Conservation (phyloP, 1,140 invertebrate species). For the Trichonephila inaurata region DNA sequence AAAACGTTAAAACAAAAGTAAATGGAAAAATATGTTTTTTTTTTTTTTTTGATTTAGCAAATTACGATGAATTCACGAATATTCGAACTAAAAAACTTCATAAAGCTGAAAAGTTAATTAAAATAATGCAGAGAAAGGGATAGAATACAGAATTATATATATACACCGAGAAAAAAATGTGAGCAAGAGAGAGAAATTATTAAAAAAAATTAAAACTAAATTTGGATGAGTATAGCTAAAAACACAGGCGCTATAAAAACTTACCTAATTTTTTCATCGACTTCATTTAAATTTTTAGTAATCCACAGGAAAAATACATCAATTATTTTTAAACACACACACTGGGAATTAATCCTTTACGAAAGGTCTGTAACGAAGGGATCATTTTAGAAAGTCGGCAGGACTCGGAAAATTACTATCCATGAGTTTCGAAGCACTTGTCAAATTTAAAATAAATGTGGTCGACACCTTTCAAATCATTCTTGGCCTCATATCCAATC, state of each 20-base stretch:
- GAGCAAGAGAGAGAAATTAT: no score
- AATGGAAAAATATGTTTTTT: no score
- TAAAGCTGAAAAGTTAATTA: no score
- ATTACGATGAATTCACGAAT: no score
- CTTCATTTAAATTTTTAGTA: constrained; percentile 37
- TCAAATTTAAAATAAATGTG: not conserved
- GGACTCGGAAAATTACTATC: not conserved
- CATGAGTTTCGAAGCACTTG: not conserved
- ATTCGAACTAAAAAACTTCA: no score
- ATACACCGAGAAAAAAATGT: no score
- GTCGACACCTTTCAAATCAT: not conserved
- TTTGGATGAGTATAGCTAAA: no score
- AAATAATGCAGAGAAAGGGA: no score
- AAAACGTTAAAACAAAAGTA: no score
- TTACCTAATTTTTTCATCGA: constrained; percentile 53
- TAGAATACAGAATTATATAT: no score
- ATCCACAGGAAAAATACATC: constrained; percentile 24
- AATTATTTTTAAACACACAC: not conserved
- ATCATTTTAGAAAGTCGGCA: not conserved
- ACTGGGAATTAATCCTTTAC: not conserved
- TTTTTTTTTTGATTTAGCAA: no score
- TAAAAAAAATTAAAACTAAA: no score
- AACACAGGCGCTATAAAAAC: not conserved
- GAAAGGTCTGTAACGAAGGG: not conserved
- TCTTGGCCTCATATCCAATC: constrained; percentile 30